These are phyloP conservation scores for Melanaphis sacchari DNA, from an alignment of 1,140 invertebrate species.

Conservation along the genomic window DNA sequence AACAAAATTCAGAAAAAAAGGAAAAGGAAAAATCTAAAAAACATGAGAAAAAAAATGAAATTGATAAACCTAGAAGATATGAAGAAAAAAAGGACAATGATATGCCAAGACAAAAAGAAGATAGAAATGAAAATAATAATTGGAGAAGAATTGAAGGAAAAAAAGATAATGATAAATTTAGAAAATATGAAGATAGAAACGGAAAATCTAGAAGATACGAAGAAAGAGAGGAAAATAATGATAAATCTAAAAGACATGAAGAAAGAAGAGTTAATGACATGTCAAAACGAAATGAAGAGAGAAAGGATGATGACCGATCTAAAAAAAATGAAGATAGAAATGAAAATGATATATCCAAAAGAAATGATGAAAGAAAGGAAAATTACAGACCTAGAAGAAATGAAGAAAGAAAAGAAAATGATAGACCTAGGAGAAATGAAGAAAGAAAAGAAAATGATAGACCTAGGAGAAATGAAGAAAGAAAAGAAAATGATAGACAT, in stretches of 20 bases:
- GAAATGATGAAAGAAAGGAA: constrained; percentile 29
- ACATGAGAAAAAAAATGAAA: neutral
- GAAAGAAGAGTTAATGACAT: constrained; percentile 14
- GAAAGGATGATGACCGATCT: neutral
- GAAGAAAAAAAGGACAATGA: neutral
- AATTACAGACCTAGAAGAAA: neutral
- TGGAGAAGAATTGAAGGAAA: neutral
- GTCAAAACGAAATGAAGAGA: neutral
- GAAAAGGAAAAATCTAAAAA: constrained; percentile 3
- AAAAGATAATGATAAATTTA: constrained; percentile 3
- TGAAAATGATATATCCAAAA: neutral
- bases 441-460: neutral
- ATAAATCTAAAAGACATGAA: neutral
- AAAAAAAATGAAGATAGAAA: constrained; percentile 2
- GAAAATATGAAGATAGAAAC: neutral
- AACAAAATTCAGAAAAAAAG: neutral
- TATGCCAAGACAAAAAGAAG: neutral
- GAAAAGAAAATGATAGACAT: neutral
- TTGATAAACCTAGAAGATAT: neutral
- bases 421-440: neutral
- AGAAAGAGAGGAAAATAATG: constrained; percentile 2
- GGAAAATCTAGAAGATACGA: neutral
- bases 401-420: neutral
- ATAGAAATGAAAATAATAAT: constrained; percentile 8
- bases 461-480: neutral